Conservation (phyloP, 2,888 invertebrate genomes). For the Tinea semifulvella region DNA sequence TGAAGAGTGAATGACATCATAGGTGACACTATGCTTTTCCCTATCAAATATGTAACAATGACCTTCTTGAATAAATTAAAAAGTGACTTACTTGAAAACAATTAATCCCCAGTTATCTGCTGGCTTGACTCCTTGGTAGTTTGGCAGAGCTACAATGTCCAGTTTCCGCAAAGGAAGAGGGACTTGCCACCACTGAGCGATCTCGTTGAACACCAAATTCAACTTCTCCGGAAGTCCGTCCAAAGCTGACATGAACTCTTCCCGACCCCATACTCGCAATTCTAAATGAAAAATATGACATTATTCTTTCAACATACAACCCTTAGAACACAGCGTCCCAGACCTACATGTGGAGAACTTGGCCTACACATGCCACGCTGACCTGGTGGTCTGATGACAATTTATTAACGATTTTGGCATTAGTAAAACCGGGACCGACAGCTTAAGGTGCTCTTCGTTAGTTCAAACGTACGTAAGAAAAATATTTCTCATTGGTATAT, state of each 20-base stretch:
- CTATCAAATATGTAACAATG: background rate
- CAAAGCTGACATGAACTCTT: constrained; percentile 68
- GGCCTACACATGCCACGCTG: no score
- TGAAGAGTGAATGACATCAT: no score
- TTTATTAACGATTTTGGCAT: no score
- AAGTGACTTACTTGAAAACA: constrained; percentile 74
- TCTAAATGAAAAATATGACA: constrained; percentile 33
- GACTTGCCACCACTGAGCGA: constrained; percentile 71
- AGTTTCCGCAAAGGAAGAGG: constrained; percentile 73
- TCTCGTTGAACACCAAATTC: constrained; percentile 61
- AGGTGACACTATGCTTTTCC: no score
- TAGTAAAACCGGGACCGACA: no score
- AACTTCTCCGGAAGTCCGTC: constrained; percentile 68
- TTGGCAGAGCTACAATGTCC: constrained; percentile 78
- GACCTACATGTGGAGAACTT: no score
- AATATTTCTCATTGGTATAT: no score
- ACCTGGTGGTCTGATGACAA: no score
- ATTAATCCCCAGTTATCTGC: constrained; percentile 84
- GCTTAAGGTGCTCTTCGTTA: no score
- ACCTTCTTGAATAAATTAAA: background rate
- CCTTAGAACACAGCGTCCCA: no score
- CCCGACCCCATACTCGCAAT: constrained; percentile 71
- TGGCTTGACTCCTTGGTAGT: constrained; percentile 74
- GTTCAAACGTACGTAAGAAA: no score
- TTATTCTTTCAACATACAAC: no score